These are phyloP conservation scores for Cotesia typhae DNA, from an alignment of 1,140 invertebrate species.

Conservation along the genomic window DNA sequence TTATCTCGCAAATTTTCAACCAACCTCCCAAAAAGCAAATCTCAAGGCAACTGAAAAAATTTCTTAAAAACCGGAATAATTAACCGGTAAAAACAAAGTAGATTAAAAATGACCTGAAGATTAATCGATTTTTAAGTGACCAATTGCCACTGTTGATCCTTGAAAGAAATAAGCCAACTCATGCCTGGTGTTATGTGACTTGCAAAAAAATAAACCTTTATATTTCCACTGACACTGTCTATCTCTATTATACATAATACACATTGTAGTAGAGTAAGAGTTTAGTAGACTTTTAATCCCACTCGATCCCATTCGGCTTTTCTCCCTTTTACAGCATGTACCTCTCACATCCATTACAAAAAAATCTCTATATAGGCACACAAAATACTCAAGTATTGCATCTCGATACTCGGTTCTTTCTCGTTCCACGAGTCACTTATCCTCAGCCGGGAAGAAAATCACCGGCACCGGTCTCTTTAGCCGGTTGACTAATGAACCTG, in stretches of 20 bases:
- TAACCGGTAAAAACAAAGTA: slow-evolving; percentile 5
- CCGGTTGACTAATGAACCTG: slow-evolving; percentile 62
- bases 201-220: background rate
- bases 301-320: too few species aligned
- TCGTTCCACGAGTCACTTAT: slow-evolving; percentile 59
- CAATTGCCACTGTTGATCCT: slow-evolving; percentile 50
- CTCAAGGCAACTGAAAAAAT: too few species aligned
- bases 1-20: too few species aligned
- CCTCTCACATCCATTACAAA: too few species aligned
- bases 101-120: slow-evolving; percentile 40
- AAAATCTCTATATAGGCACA: background rate
- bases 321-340: too few species aligned
- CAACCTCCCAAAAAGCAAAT: too few species aligned
- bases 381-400: slow-evolving; percentile 5
- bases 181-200: slow-evolving; percentile 51
- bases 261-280: too few species aligned
- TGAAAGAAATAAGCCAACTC: slow-evolving; percentile 57
- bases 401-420: background rate
- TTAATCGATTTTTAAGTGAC: slow-evolving; percentile 65
- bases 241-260: too few species aligned
- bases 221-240: background rate
- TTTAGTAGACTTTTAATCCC: too few species aligned
- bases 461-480: slow-evolving; percentile 52
- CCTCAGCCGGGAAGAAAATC: slow-evolving; percentile 34
- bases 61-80: background rate